phyloP scores from a whole-genome alignment of 2,888 invertebrate species.

The Hylaea fasciaria region DNA sequence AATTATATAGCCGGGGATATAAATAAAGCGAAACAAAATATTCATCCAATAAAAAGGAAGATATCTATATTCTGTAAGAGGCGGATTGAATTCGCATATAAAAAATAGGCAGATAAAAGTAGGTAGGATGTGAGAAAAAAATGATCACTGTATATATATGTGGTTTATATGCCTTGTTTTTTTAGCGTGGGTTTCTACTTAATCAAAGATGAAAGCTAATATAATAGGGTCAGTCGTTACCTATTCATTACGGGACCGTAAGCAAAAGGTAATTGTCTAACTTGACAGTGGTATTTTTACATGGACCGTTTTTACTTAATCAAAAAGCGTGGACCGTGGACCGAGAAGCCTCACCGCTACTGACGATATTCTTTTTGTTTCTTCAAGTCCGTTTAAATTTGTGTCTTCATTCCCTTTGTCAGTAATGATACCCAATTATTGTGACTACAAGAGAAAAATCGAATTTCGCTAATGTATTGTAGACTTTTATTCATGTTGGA shows the following conservation, averaged over 20 bases:
- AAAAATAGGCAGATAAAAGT: conserved; percentile 14
- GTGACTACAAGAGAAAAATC: too few species aligned
- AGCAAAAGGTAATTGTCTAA: conserved; percentile 30
- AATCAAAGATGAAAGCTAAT: conserved; percentile 30
- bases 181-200: background rate
- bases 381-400: conserved; percentile 13
- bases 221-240: conserved; percentile 25
- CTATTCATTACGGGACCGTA: conserved; percentile 24
- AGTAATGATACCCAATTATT: conserved; percentile 17
- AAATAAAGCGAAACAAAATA: conserved; percentile 30
- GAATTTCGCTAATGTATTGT: too few species aligned
- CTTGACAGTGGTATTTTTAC: conserved; percentile 24
- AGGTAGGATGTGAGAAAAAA: background rate
- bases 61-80: conserved; percentile 18
- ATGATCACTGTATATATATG: too few species aligned
- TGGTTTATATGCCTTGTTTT: too few species aligned
- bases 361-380: conserved; percentile 10
- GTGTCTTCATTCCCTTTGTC: conserved; percentile 8
- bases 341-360: conserved; percentile 1
- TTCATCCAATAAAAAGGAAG: conserved; percentile 28
- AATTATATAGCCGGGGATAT: conserved; percentile 23
- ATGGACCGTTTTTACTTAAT: conserved; percentile 18
- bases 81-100: conserved; percentile 25
- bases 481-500: too few species aligned
- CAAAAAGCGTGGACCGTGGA: conserved; percentile 11